A percentile compares a stretch with the other conserved stretches of the same genome.
These are phyloP conservation scores for Phrynocephalus versicolor DNA, from an alignment of 2,113 vertebrate species.

Conservation along the genomic window DNA sequence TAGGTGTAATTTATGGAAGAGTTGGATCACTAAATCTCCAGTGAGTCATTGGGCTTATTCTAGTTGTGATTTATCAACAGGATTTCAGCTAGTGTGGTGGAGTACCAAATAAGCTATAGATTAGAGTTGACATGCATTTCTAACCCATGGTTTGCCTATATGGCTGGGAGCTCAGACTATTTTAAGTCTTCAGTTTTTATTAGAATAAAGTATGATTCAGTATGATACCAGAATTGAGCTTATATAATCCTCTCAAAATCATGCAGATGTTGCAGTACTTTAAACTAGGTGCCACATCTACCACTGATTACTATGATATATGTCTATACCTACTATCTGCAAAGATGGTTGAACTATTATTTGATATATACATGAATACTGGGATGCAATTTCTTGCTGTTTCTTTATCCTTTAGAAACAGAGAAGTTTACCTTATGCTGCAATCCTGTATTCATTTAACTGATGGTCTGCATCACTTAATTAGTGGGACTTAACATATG, in stretches of 20 bases:
- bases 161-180: not conserved
- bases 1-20: no score
- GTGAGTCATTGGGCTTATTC: no score
- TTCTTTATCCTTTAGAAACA: not conserved
- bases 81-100: no score
- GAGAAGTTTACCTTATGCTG: conserved; percentile 1
- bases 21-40: no score
- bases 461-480: not conserved
- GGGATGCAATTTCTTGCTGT: conserved; percentile 7
- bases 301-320: not conserved
- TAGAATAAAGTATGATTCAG: not conserved
- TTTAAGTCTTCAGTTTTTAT: not conserved
- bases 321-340: not conserved
- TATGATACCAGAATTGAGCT: not conserved
- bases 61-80: no score
- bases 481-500: not conserved
- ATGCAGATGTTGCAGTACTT: conserved; percentile 5
- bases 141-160: not conserved
- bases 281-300: not conserved
- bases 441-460: not conserved
- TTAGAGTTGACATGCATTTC: not conserved
- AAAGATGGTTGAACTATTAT: conserved; percentile 33
- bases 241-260: conserved; percentile 35
- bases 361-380: not conserved
- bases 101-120: not conserved